These are phyloP conservation scores for Eulemur rufifrons DNA, from an alignment of 2,113 vertebrate species.

Conservation along the genomic window DNA sequence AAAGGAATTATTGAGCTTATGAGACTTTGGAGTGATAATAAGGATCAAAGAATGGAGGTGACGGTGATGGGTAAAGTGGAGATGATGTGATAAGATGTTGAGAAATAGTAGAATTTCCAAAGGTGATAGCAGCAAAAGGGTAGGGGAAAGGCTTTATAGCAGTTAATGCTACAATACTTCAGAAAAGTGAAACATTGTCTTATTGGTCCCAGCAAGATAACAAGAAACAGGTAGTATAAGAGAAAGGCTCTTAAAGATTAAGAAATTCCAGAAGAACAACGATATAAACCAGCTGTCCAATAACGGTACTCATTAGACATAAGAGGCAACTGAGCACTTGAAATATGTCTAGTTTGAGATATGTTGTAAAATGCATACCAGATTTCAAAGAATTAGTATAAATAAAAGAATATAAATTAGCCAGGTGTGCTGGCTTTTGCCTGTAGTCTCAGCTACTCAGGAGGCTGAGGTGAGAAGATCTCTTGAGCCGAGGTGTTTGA, in stretches of 20 bases:
- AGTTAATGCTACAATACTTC: neutral
- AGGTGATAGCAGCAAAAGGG: neutral
- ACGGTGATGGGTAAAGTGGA: neutral
- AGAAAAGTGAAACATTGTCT: neutral
- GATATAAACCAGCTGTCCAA: neutral
- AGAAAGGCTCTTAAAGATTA: neutral
- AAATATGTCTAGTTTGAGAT: neutral
- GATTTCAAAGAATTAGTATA: neutral
- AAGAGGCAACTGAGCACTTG: neutral
- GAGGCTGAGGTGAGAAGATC: no score
- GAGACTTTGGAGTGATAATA: neutral
- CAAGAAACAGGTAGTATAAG: neutral
- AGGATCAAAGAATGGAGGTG: neutral
- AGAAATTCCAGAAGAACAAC: neutral
- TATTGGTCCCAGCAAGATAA: neutral
- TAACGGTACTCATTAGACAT: neutral
- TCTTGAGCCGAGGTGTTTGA: no score
- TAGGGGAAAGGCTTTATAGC: fast-evolving
- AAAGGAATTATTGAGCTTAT: neutral
- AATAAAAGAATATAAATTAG: neutral
- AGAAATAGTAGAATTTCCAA: neutral
- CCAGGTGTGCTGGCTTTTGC: no score
- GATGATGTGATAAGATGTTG: neutral
- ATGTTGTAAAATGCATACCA: neutral
- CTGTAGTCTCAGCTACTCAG: no score